phyloP scores from a whole-genome alignment of 2,888 invertebrate genomes.

The Galerucella pusilla region DNA sequence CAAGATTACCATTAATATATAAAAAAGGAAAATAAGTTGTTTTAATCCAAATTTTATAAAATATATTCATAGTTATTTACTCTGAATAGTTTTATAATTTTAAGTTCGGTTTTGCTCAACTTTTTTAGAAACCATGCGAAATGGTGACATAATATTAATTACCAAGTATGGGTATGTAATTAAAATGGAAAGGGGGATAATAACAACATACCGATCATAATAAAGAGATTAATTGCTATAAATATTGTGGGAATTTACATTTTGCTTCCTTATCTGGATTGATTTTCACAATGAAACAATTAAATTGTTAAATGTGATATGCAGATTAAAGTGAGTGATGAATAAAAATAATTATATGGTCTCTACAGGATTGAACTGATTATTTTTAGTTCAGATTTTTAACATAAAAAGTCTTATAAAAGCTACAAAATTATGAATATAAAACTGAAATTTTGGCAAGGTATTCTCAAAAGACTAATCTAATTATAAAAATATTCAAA shows the following conservation, averaged over 20 bases:
- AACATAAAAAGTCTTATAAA: too few species aligned
- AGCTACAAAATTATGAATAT: too few species aligned
- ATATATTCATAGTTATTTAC: too few species aligned
- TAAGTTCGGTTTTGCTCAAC: not conserved
- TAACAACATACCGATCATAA: constrained; percentile 5
- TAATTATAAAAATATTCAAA: too few species aligned
- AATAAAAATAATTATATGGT: not conserved
- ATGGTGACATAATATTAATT: constrained; percentile 17
- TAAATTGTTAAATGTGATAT: constrained; percentile 1
- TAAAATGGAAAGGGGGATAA: not conserved
- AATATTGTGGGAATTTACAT: constrained; percentile 14
- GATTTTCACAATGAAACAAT: constrained; percentile 14
- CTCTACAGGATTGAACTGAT: not conserved
- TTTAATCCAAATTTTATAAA: too few species aligned
- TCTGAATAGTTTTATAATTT: not conserved
- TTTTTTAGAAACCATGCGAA: constrained; percentile 12
- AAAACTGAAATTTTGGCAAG: too few species aligned
- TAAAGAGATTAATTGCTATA: constrained; percentile 8
- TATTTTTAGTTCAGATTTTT: not conserved
- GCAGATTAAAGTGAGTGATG: not conserved
- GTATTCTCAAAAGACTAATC: too few species aligned
- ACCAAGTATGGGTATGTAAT: not conserved
- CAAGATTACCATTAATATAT: not conserved
- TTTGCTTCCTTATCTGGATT: constrained; percentile 6
- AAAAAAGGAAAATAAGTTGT: too few species aligned